A percentile compares a stretch with the other conserved stretches of the same genome.
Conservation (phyloP, 2,888 invertebrate species). For the Tinea semifulvella region DNA sequence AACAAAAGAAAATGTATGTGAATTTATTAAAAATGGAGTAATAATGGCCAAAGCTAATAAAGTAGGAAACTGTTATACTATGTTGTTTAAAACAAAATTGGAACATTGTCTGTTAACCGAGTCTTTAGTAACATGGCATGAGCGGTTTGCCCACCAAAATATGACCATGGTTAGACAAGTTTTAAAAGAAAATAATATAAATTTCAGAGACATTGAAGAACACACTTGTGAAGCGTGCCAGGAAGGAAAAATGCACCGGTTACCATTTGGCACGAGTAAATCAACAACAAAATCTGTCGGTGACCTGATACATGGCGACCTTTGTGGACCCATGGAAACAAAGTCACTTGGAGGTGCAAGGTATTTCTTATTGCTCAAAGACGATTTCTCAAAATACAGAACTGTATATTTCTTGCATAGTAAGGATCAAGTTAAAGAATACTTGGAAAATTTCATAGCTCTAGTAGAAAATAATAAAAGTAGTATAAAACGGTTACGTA, state of each 20-base stretch:
- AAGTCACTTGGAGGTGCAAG: too few relatives aligned
- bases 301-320: too few relatives aligned
- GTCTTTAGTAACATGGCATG: not conserved
- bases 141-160: not conserved
- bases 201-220: not conserved
- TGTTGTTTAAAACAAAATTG: not conserved
- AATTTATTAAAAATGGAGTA: not conserved
- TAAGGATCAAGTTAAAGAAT: too few relatives aligned
- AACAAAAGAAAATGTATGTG: not conserved
- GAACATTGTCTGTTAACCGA: not conserved
- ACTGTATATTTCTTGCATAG: too few relatives aligned
- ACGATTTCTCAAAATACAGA: not conserved
- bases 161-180: not conserved
- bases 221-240: not conserved
- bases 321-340: too few relatives aligned
- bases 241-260: too few relatives aligned
- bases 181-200: too few relatives aligned
- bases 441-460: too few relatives aligned
- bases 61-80: not conserved
- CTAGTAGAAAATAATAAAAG: not conserved
- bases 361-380: not conserved
- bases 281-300: too few relatives aligned
- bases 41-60: not conserved
- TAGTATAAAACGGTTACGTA: too few relatives aligned
- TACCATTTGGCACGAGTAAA: too few relatives aligned